phyloP scores from a whole-genome alignment of 2,797 vertebrate genomes.

The Ataeniobius toweri region DNA sequence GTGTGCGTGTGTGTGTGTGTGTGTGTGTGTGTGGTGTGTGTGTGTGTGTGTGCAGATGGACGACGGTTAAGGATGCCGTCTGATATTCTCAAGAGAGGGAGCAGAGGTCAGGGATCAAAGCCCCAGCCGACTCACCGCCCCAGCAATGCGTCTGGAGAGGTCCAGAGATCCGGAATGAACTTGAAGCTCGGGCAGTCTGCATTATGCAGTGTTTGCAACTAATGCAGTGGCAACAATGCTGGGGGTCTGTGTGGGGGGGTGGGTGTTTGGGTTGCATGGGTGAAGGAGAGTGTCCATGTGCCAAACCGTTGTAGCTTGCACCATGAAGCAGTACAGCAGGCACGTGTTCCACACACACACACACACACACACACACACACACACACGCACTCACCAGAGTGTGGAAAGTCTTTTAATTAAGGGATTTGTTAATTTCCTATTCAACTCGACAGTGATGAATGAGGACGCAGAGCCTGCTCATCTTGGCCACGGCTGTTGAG shows the following conservation, averaged over 20 bases:
- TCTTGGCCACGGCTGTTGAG: constrained; percentile 54
- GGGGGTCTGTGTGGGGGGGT: constrained; percentile 20
- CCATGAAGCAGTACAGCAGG: constrained; percentile 67
- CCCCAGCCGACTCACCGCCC: constrained; percentile 49
- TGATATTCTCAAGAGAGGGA: constrained; percentile 56
- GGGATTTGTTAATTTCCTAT: constrained; percentile 78
- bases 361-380: constrained; percentile 13
- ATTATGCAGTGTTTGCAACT: constrained; percentile 72
- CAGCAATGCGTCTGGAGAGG: constrained; percentile 52
- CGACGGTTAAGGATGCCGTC: constrained; percentile 67
- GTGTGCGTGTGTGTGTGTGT: constrained; percentile 1
- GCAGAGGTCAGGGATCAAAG: constrained; percentile 72
- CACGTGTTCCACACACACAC: constrained; percentile 42
- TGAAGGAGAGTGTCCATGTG: constrained; percentile 34
- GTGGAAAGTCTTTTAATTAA: constrained; percentile 77
- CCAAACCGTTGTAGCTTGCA: constrained; percentile 51
- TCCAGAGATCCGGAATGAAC: constrained; percentile 46
- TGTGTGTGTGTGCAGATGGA: constrained; percentile 68
- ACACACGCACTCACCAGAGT: constrained; percentile 26
- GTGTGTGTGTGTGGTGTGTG: constrained; percentile 1
- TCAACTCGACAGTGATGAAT: constrained; percentile 78
- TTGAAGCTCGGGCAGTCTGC: constrained; percentile 31
- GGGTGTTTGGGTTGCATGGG: constrained; percentile 32
- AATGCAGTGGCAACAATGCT: constrained; percentile 50
- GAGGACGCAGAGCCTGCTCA: constrained; percentile 47